Conservation (phyloP, 2,888 invertebrate species). For the Byasa hedistus region DNA sequence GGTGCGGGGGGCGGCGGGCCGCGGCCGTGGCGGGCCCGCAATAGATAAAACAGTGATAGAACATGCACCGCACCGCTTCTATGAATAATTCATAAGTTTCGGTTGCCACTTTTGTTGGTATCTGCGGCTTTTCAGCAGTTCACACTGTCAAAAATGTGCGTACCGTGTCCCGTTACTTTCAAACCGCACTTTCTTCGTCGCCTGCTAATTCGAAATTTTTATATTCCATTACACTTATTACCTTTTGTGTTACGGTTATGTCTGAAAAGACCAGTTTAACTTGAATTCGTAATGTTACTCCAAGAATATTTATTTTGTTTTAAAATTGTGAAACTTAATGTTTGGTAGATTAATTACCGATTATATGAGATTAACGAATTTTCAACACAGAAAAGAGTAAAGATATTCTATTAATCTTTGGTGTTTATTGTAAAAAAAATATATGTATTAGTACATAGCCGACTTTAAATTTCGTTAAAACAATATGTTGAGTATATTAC, state of each 20-base stretch:
- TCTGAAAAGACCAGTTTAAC: too few relatives aligned
- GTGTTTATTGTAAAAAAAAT: too few relatives aligned
- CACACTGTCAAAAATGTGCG: slow-evolving; percentile 76
- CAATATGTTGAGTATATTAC: too few relatives aligned
- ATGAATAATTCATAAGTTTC: slow-evolving; percentile 81
- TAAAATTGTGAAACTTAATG: too few relatives aligned
- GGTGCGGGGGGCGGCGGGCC: slow-evolving; percentile 49
- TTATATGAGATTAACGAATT: too few relatives aligned
- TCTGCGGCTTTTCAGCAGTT: slow-evolving; percentile 79
- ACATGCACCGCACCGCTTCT: slow-evolving; percentile 78
- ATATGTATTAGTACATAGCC: too few relatives aligned
- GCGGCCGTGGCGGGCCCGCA: slow-evolving; percentile 57
- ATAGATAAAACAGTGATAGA: slow-evolving; percentile 82
- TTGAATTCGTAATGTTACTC: too few relatives aligned
- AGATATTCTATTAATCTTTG: too few relatives aligned
- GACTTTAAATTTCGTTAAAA: too few relatives aligned
- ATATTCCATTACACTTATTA: slow-evolving; percentile 21
- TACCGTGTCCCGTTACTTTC: slow-evolving; percentile 71
- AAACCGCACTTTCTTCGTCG: slow-evolving; percentile 57
- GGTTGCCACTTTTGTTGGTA: slow-evolving; percentile 80
- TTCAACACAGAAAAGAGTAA: too few relatives aligned
- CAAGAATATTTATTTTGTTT: too few relatives aligned
- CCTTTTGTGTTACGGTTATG: not conserved
- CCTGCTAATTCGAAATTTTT: slow-evolving; percentile 41
- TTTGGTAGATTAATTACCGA: too few relatives aligned